These are phyloP conservation scores for Crotophaga sulcirostris DNA, from an alignment of 2,113 vertebrate species.

Conservation along the genomic window DNA sequence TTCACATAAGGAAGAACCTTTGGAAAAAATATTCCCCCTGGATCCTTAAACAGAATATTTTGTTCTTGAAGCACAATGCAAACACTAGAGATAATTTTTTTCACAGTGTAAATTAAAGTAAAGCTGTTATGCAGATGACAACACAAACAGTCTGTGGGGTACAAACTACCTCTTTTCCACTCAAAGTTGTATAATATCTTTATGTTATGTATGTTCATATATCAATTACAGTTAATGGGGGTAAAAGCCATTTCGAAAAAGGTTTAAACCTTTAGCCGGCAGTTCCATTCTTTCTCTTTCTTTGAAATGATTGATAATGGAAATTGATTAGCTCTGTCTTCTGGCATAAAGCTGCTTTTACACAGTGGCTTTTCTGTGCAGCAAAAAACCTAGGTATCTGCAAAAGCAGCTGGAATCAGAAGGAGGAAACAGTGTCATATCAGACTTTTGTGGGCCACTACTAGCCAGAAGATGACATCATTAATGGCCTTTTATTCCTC, in stretches of 20 bases:
- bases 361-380: not conserved
- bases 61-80: not conserved
- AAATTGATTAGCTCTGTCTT: not conserved
- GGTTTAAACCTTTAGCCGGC: not conserved
- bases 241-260: not conserved
- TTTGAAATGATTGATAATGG: not conserved
- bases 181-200: not conserved
- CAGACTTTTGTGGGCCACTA: not conserved
- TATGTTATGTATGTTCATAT: not conserved
- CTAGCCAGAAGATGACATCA: not conserved
- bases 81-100: not conserved
- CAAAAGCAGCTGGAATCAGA: not conserved
- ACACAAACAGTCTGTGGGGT: not conserved
- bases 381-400: not conserved
- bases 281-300: not conserved
- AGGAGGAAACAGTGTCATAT: not conserved
- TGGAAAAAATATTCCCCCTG: not conserved
- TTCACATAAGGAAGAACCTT: not conserved
- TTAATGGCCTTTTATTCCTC: not conserved
- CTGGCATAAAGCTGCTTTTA: not conserved
- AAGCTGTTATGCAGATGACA: not conserved
- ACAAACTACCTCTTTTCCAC: not conserved
- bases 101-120: not conserved
- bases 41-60: not conserved
- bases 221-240: not conserved